These are phyloP conservation scores for Seira musarum DNA, from an alignment of 2,888 invertebrate genomes.

Conservation along the genomic window DNA sequence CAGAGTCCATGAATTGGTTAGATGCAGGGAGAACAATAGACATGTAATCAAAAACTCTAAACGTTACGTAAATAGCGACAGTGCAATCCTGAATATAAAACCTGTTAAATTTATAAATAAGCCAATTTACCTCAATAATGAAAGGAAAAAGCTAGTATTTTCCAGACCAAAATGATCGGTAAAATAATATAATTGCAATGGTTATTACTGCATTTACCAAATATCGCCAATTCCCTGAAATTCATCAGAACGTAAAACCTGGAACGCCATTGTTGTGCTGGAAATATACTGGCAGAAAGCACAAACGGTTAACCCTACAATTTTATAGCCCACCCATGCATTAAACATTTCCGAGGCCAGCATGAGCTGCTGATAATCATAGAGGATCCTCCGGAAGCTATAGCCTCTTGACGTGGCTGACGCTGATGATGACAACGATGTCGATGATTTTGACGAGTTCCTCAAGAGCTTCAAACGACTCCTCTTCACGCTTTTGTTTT, in stretches of 20 bases:
- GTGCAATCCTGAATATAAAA: constrained; percentile 50
- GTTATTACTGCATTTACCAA: constrained; percentile 40
- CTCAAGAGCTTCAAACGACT: too few relatives aligned
- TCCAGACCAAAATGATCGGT: too few relatives aligned
- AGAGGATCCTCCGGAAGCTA: constrained; percentile 23
- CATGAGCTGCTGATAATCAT: constrained; percentile 45
- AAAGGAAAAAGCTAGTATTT: too few relatives aligned
- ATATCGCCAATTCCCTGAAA: constrained; percentile 39
- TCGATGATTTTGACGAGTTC: too few relatives aligned
- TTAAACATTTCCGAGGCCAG: constrained; percentile 32
- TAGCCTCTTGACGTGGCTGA: constrained; percentile 34
- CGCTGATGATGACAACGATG: too few relatives aligned
- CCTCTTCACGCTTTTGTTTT: too few relatives aligned
- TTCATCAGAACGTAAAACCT: constrained; percentile 37
- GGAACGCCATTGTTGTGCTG: constrained; percentile 37
- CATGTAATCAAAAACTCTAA: constrained; percentile 49
- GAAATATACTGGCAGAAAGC: constrained; percentile 56
- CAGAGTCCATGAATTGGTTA: constrained; percentile 15
- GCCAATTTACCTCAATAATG: too few relatives aligned
- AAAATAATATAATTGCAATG: too few relatives aligned
- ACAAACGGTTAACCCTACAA: constrained; percentile 36
- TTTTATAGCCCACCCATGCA: constrained; percentile 51
- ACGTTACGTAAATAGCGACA: constrained; percentile 44
- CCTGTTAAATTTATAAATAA: constrained; percentile 15
- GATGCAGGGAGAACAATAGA: constrained; percentile 42